Evolutionary conservation across 2,797 vertebrate genomes (phyloP).

Genomic region (Myripristis jacobus): DNA sequence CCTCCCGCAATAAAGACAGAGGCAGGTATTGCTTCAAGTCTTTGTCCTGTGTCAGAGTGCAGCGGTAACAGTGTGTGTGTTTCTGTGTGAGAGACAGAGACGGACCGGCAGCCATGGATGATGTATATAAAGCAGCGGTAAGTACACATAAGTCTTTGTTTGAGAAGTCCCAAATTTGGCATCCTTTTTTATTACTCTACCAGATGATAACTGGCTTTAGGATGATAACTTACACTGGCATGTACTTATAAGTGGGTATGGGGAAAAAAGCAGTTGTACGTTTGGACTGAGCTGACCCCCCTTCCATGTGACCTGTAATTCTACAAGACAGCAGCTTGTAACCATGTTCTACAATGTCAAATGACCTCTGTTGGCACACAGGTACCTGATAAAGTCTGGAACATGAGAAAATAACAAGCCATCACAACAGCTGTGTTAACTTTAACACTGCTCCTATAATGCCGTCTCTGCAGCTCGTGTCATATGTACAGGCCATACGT

Average conservation of each 20-base stretch:
- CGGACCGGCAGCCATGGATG: constrained; percentile 83
- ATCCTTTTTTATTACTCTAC: not conserved
- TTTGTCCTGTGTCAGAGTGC: constrained; percentile 65
- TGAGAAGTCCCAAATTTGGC: not conserved
- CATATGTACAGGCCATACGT: not conserved
- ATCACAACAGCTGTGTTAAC: constrained; percentile 9
- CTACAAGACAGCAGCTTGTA: not conserved
- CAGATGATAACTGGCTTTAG: not conserved
- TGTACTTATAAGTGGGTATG: not conserved
- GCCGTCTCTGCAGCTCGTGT: not conserved
- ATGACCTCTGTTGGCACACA: not conserved
- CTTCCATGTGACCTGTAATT: not conserved
- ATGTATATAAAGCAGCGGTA: constrained; percentile 89
- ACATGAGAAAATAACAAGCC: constrained; percentile 18
- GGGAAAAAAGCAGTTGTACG: no score
- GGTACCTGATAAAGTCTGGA: constrained; percentile 1
- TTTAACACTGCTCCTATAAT: constrained; percentile 9
- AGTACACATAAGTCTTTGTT: constrained; percentile 60
- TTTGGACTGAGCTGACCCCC: no score
- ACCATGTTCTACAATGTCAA: not conserved
- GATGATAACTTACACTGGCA: not conserved
- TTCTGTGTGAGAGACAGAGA: constrained; percentile 47
- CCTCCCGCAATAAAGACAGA: constrained; percentile 72
- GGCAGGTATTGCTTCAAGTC: constrained; percentile 59
- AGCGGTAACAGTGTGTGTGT: constrained; percentile 48